Evolutionary conservation across 2,888 invertebrate species (phyloP).

Genomic region (Pristionchus mayeri): DNA sequence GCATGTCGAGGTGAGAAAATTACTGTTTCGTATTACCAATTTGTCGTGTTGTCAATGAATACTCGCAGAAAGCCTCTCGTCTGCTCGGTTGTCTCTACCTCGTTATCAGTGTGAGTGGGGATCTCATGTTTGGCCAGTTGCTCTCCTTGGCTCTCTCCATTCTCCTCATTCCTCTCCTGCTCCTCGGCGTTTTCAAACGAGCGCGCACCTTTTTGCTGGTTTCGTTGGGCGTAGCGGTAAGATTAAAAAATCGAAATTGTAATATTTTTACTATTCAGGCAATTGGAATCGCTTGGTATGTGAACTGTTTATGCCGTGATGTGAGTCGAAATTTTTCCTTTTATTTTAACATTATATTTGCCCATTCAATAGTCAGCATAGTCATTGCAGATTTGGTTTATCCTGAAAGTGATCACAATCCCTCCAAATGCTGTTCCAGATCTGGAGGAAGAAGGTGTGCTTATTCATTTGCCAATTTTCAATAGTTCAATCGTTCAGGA

Average conservation of each 20-base stretch:
- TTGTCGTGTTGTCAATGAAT: too few relatives aligned
- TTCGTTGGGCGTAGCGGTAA: background rate
- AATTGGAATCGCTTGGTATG: background rate
- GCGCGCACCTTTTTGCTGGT: background rate
- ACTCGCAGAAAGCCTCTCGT: background rate
- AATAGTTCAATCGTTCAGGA: background rate
- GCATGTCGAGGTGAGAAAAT: background rate
- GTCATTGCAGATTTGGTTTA: background rate
- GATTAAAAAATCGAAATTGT: background rate
- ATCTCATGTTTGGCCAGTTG: background rate
- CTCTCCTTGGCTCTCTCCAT: background rate
- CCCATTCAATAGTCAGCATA: background rate
- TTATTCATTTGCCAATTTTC: background rate
- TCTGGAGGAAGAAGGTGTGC: background rate
- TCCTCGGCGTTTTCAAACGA: conserved; percentile 3
- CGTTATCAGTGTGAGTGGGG: background rate
- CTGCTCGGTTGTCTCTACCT: background rate
- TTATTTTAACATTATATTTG: too few relatives aligned
- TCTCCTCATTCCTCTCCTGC: background rate
- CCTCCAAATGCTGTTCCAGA: background rate
- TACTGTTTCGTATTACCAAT: background rate
- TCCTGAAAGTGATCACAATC: background rate
- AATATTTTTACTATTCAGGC: background rate
- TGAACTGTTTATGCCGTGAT: background rate
- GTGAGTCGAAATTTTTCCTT: too few relatives aligned